These are phyloP conservation scores for Thamnophis sirtalis DNA, from an alignment of 2,113 vertebrate genomes.

Conservation along the genomic window DNA sequence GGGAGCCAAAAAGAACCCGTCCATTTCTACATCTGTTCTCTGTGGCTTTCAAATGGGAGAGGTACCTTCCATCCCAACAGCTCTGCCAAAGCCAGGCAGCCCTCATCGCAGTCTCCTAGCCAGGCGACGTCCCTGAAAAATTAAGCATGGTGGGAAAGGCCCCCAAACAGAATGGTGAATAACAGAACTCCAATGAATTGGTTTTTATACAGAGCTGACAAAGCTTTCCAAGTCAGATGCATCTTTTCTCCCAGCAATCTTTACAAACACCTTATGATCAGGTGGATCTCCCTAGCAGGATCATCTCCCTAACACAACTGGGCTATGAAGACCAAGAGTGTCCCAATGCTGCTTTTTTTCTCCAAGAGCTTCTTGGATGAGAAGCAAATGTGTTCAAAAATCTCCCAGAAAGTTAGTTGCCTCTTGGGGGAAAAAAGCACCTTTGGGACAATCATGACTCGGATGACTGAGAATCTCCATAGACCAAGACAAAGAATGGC, in stretches of 20 bases:
- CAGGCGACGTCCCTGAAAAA: slow-evolving; percentile 81
- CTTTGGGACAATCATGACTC: too few relatives aligned
- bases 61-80: slow-evolving; percentile 88
- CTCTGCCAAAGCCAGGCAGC: slow-evolving; percentile 83
- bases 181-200: not conserved
- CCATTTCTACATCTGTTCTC: not conserved
- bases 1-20: not conserved
- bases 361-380: too few relatives aligned
- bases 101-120: slow-evolving; percentile 83
- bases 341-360: too few relatives aligned
- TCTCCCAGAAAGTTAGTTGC: too few relatives aligned
- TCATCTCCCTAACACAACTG: not conserved
- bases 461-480: too few relatives aligned
- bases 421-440: too few relatives aligned
- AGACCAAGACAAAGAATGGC: too few relatives aligned
- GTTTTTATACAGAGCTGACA: not conserved
- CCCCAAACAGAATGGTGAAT: not conserved
- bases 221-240: not conserved
- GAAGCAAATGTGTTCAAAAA: too few relatives aligned
- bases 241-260: not conserved
- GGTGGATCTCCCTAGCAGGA: not conserved
- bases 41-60: not conserved
- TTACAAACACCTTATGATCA: not conserved
- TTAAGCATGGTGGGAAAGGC: not conserved
- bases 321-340: not conserved